phyloP scores from a whole-genome alignment of 2,888 invertebrate genomes.

The Parnassius mnemosyne region DNA sequence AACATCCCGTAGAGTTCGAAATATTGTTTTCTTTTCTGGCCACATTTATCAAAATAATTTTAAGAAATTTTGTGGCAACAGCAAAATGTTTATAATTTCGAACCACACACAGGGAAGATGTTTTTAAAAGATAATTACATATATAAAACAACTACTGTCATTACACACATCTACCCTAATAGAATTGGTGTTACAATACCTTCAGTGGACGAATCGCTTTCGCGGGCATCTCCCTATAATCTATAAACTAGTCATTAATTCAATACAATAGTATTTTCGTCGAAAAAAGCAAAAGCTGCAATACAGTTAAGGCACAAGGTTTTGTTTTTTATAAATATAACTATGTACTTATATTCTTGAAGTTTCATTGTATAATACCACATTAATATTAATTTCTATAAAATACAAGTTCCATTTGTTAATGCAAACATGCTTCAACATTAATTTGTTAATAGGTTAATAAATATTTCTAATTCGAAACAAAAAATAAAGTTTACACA shows the following conservation, averaged over 20 bases:
- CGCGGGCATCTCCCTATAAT: slow-evolving; percentile 55
- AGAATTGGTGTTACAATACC: slow-evolving; percentile 74
- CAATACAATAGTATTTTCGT: slow-evolving; percentile 27
- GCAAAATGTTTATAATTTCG: not conserved
- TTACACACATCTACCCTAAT: slow-evolving; percentile 46
- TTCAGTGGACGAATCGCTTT: slow-evolving; percentile 74
- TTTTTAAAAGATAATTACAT: slow-evolving; percentile 3
- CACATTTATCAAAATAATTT: not conserved
- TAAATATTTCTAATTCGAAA: slow-evolving; percentile 14
- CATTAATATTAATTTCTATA: slow-evolving; percentile 1
- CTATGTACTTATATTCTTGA: slow-evolving; percentile 5
- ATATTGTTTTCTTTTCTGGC: not conserved
- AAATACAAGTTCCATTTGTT: slow-evolving; percentile 10
- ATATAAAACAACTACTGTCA: slow-evolving; percentile 30
- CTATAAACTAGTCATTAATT: slow-evolving; percentile 33
- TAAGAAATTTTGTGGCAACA: too few relatives aligned
- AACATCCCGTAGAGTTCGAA: slow-evolving; percentile 15
- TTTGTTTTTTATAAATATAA: slow-evolving; percentile 13
- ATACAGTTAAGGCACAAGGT: slow-evolving; percentile 31
- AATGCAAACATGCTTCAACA: slow-evolving; percentile 22
- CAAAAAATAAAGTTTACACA: slow-evolving; percentile 7
- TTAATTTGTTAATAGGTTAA: slow-evolving; percentile 24
- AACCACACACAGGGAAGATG: not conserved
- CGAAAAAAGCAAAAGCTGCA: slow-evolving; percentile 26
- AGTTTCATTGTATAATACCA: slow-evolving; percentile 5